Evolutionary conservation across 2,113 vertebrate genomes (phyloP).

Genomic region (Grallaria varia): DNA sequence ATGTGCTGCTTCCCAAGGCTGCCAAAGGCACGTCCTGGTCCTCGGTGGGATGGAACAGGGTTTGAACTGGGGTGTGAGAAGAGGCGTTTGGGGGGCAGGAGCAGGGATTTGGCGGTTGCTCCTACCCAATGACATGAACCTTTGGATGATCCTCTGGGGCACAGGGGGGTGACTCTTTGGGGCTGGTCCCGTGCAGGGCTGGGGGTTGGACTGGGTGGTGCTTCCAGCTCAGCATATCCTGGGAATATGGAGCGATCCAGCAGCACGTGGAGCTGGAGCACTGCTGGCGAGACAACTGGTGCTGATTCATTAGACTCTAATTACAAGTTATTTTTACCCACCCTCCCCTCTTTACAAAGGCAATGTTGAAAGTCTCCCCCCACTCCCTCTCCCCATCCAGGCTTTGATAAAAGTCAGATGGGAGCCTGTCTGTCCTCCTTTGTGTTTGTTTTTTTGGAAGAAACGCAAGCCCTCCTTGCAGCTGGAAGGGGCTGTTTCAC

Average conservation of each 20-base stretch:
- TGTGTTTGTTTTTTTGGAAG: not conserved
- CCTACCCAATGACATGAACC: not conserved
- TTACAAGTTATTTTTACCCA: conserved; percentile 51
- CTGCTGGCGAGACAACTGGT: conserved; percentile 11
- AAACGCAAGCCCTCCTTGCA: not conserved
- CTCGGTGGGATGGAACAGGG: not conserved
- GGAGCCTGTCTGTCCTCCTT: not conserved
- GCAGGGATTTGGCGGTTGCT: not conserved
- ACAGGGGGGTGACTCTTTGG: not conserved
- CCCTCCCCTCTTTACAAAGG: conserved; percentile 11
- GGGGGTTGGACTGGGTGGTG: not conserved
- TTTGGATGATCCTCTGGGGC: not conserved
- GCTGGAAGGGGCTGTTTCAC: not conserved
- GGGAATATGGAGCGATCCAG: not conserved
- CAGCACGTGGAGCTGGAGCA: not conserved
- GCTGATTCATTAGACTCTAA: conserved; percentile 51
- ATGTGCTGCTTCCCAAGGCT: not conserved
- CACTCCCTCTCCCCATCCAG: not conserved
- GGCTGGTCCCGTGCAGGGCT: not conserved
- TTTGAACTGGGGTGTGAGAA: not conserved
- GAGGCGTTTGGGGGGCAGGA: not conserved
- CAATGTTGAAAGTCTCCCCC: not conserved
- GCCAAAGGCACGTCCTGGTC: not conserved
- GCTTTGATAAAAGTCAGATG: conserved; percentile 23
- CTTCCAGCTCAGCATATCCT: not conserved